Base-by-base conservation (phyloP, 2,888 invertebrate species). In the Penaeus monodon region DNA sequence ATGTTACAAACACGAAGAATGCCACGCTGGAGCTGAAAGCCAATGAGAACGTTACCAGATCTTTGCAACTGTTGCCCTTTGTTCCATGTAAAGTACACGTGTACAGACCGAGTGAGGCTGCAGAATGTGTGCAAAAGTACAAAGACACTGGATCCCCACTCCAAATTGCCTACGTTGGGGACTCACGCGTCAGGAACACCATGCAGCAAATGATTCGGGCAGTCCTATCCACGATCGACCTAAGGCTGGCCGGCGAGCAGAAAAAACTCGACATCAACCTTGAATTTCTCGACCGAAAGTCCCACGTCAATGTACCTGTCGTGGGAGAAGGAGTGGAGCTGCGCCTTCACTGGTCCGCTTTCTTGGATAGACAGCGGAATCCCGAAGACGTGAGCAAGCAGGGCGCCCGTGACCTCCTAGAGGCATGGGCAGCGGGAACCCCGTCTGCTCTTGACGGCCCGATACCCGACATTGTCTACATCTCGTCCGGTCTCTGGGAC, bases 121-220 rank as follows among this genome's bases (percentile, higher is more conserved):
- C 66, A 12, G 38, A 77, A 2, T 84, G 84, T 65, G 33, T 81
- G 0, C 49, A 63, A 10, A 57, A 33, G 7, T 57, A 65, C 68
- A 49, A 29, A 29, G 29, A 73, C 74, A 84, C 81, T 8, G 84
- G 80, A 8, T 12, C 65, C 17, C 84, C 76, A n/a, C 76, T 88
- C 14, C 88, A 70, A n/a, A 76, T 88, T 17, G 88, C 88, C 49
- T 88, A 81, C 70, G 84, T 88, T 2, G 88, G 84, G 8, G 88
- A 88, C 68, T 88, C 88, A 8, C 80, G 73, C 24, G 83, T 88
- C 38, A 49, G 84, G n/a, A 84, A 74, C 63, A 68, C 84, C 2
- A 84, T 88, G 88, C 65, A 88, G 68, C 73, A 79, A 64, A 65
- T 81, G 44, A 81, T 88, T 33, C 84, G 84, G 24, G n/a, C 70